Evolutionary conservation across 2,113 vertebrate genomes (phyloP).

Genomic region (Callipepla squamata): DNA sequence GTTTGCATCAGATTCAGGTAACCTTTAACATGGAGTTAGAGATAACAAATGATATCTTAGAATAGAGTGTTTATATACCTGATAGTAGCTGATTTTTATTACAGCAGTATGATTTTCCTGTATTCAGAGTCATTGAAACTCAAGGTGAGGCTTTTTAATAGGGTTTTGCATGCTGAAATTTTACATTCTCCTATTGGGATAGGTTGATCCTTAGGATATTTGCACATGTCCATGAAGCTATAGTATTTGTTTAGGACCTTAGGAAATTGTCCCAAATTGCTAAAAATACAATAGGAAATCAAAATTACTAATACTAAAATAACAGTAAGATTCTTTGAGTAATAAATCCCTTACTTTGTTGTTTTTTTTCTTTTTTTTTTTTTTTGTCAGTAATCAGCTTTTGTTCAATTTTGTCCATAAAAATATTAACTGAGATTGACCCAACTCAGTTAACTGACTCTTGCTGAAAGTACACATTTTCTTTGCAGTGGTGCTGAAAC

Average conservation of each 20-base stretch:
- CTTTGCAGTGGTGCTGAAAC: background rate
- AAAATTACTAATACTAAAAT: background rate
- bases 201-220: background rate
- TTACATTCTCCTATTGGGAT: background rate
- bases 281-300: background rate
- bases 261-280: background rate
- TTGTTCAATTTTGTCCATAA: background rate
- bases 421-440: background rate
- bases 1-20: background rate
- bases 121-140: background rate
- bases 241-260: background rate
- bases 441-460: background rate
- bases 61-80: background rate
- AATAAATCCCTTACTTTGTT: rapidly evolving
- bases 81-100: background rate
- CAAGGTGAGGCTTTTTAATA: background rate
- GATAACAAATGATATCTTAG: background rate
- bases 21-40: background rate
- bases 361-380: no score
- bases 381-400: background rate
- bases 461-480: background rate
- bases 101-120: background rate
- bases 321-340: background rate
- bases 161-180: background rate
- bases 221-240: background rate